Evolutionary conservation across 2,113 vertebrate genomes (phyloP).

Genomic region (Plotosus lineatus): DNA sequence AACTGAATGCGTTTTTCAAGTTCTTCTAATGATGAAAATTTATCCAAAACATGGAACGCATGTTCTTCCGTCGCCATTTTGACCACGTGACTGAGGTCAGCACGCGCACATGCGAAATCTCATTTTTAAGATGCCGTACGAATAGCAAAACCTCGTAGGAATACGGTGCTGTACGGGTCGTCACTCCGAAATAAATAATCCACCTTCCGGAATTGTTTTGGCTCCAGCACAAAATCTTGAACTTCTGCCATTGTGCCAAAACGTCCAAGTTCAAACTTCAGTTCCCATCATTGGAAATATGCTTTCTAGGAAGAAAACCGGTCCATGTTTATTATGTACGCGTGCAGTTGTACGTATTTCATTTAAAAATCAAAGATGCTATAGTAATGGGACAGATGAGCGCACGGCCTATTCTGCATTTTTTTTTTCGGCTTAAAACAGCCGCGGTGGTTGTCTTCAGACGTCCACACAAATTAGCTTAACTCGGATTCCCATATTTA

Average conservation of each 20-base stretch:
- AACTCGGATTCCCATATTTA: conserved; percentile 13
- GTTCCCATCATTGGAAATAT: neutral
- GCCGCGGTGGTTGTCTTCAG: neutral
- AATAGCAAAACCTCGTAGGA: no score
- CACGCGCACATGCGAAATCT: no score
- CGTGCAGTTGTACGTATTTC: neutral
- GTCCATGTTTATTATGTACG: neutral
- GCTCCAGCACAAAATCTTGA: conserved; percentile 13
- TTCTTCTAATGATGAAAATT: no score
- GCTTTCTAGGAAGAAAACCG: neutral
- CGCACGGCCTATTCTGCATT: neutral
- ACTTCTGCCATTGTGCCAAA: conserved; percentile 17
- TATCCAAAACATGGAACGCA: no score
- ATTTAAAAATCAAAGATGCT: neutral
- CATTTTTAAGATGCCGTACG: no score
- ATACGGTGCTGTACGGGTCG: no score
- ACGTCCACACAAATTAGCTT: conserved; percentile 14
- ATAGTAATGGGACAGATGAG: neutral
- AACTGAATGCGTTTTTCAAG: no score
- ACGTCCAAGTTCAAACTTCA: conserved; percentile 6
- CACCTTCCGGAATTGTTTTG: neutral
- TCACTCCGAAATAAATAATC: no score
- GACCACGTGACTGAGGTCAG: no score
- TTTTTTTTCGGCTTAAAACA: neutral
- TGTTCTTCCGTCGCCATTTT: no score